Conservation (phyloP, 1,140 invertebrate species). For the Macrotrachela quadricornifera region DNA sequence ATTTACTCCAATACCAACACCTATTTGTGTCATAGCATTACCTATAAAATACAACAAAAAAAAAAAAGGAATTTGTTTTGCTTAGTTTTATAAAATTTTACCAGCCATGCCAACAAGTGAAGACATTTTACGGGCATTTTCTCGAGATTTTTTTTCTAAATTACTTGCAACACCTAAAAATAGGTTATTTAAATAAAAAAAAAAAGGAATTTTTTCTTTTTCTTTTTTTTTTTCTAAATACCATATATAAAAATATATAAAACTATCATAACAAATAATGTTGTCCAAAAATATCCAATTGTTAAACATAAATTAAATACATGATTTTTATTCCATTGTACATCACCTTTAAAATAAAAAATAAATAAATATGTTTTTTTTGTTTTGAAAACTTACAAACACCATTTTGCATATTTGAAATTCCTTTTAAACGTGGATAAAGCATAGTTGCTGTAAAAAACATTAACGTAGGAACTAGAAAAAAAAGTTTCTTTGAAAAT, state of each 20-base stretch:
- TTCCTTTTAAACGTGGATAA: slow-evolving; percentile 90
- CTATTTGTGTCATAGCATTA: no score
- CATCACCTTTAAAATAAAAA: slow-evolving; percentile 62
- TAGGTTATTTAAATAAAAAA: no score
- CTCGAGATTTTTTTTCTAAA: slow-evolving; percentile 4
- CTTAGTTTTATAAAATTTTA: no score
- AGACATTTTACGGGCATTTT: slow-evolving; percentile 2
- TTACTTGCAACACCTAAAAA: background rate
- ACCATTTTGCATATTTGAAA: slow-evolving; percentile 69
- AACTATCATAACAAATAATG: slow-evolving; percentile 68
- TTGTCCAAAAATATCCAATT: slow-evolving; percentile 85
- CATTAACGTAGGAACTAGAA: slow-evolving; percentile 64
- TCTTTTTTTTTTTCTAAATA: no score
- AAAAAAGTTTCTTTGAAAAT: no score
- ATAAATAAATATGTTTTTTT: slow-evolving; percentile 49
- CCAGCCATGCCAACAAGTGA: background rate
- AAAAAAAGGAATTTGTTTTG: no score
- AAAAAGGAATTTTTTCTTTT: no score
- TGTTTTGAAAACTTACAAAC: slow-evolving; percentile 80
- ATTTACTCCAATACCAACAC: no score
- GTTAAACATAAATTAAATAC: slow-evolving; percentile 82
- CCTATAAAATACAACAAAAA: no score
- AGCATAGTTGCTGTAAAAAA: slow-evolving; percentile 98
- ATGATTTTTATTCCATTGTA: slow-evolving; percentile 84
- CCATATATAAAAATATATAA: slow-evolving; percentile 7